Evolutionary conservation across 2,113 vertebrate species (phyloP).

Genomic region (Neoarius graeffei): DNA sequence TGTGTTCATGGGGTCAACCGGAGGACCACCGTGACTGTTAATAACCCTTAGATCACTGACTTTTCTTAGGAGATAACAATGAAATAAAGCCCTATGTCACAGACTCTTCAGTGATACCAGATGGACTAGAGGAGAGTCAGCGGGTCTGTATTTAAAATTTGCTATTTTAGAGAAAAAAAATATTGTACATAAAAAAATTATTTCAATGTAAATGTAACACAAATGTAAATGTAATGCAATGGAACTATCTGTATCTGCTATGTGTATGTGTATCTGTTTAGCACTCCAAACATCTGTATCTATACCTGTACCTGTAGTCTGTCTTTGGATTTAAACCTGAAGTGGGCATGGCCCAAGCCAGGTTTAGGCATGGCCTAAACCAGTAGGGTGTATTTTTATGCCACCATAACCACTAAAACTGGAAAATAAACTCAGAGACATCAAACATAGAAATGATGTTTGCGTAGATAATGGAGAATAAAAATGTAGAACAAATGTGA

Average conservation of each 20-base stretch:
- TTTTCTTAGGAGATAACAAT: too few relatives aligned
- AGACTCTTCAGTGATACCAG: neutral
- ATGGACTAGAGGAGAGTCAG: conserved; percentile 21
- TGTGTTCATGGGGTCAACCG: conserved; percentile 88
- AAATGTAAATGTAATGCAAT: neutral
- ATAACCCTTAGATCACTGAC: neutral
- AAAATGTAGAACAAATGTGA: neutral
- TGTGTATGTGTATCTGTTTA: neutral
- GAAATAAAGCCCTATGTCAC: neutral
- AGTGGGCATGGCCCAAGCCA: neutral
- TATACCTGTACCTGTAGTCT: neutral
- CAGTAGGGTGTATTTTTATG: neutral
- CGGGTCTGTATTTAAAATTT: neutral
- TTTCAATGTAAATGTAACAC: neutral
- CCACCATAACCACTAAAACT: neutral
- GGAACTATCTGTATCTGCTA: neutral
- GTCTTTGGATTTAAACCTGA: neutral
- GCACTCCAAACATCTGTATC: neutral
- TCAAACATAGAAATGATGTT: neutral
- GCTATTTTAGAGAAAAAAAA: neutral
- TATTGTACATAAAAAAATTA: neutral
- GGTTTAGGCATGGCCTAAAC: neutral
- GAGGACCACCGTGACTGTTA: conserved; percentile 79
- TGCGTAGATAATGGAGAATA: neutral
- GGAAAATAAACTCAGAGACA: neutral